Conservation (phyloP, 2,797 vertebrate species). For the Hippoglossus hippoglossus region DNA sequence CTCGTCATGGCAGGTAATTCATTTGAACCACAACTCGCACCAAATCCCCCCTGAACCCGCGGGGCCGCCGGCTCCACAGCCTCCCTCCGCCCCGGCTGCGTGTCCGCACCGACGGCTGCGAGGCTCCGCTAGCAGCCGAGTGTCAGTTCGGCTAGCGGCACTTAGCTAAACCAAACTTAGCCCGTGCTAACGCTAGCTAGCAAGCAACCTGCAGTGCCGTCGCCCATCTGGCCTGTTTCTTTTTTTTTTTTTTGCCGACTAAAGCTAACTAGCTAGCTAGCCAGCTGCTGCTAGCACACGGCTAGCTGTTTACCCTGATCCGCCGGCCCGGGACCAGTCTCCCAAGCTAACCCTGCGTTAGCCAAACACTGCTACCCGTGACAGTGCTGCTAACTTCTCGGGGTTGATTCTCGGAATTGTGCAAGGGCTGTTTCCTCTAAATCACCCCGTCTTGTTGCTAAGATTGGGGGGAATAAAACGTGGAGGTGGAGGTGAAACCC, state of each 20-base stretch:
- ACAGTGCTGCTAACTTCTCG: constrained; percentile 17
- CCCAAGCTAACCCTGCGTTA: constrained; percentile 43
- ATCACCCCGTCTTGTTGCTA: fast-evolving
- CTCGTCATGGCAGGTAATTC: constrained; percentile 87
- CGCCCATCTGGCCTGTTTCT: constrained; percentile 41
- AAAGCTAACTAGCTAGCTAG: constrained; percentile 37
- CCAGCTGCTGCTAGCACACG: constrained; percentile 30
- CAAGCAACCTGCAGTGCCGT: constrained; percentile 52
- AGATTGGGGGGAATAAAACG: background rate
- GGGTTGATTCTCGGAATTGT: background rate
- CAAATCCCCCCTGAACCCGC: background rate
- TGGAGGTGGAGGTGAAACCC: background rate
- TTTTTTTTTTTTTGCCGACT: constrained; percentile 43
- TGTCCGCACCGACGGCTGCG: background rate
- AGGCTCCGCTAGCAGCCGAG: too few relatives aligned
- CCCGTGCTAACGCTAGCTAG: constrained; percentile 56
- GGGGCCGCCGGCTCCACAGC: background rate
- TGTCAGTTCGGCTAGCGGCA: constrained; percentile 27
- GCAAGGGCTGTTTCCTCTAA: background rate
- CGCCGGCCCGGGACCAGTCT: constrained; percentile 30
- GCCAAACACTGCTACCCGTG: constrained; percentile 31
- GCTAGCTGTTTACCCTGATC: constrained; percentile 45
- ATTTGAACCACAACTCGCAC: background rate
- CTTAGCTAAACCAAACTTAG: constrained; percentile 50
- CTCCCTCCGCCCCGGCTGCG: too few relatives aligned